Evolutionary conservation across 2,888 invertebrate genomes (phyloP), one percentile per base, ranked within the genome.

Genomic region (Cinara cedri): DNA sequence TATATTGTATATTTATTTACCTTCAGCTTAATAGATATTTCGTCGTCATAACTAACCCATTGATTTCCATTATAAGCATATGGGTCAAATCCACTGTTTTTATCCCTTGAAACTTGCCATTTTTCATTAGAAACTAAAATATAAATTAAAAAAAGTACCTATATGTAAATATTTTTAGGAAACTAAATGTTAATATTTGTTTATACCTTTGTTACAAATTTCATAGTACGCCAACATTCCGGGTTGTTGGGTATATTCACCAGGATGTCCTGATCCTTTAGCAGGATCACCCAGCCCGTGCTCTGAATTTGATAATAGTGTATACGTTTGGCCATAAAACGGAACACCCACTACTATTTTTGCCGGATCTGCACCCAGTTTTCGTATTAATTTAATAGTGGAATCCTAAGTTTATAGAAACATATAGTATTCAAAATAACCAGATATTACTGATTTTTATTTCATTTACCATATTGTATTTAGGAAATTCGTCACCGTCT

Each of bases 11-110:
- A 42, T 16, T 0, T 14, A 21, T 34, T 11, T 82, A 92, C 93
- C 87, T 94, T 94, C 82, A 90, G 89, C 81, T 88, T 89, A 19
- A 95, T 89, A 16, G 94, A 94, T 81, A 90, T 89, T 0, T 89
- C 87, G 86, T 95, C 93, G 84, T 97, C 97, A 84, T 91, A 97
- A 60, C 95, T 93, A 54, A 95, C 94, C 95, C 96, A 96, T 84
- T 96, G 95, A 83, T 93, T 91, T 62, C 90, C 90, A 11, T 89
- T 88, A 86, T 92, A 91, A 0, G 95, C 91, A 84, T 92, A 94
- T 0, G 96, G 95, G 3, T 92, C 93, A 51, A 90, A 89, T 0
- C 88, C 87, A 72, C 89, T 88, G 74, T 88, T 87, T 10, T 83
- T 82, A 81, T 86, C 86, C 68, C 88, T 87, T n/a, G 89, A 90